Conservation (phyloP, 1,140 invertebrate genomes). For the Panagrolaimus sp. region DNA sequence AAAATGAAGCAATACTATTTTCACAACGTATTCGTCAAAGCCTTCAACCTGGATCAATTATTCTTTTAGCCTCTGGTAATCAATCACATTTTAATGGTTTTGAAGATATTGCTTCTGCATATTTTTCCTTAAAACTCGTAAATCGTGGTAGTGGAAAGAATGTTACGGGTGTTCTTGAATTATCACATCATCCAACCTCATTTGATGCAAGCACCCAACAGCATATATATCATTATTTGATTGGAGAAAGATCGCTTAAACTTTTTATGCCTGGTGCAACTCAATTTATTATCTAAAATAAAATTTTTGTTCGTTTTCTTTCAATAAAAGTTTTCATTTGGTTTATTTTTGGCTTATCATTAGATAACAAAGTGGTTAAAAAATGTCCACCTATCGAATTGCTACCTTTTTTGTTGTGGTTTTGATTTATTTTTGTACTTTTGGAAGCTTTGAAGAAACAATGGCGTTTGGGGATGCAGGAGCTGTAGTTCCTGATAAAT, state of each 20-base stretch:
- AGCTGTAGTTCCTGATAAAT: not conserved
- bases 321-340: too few species aligned
- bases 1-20: not conserved
- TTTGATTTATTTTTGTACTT: too few species aligned
- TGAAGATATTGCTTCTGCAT: conserved; percentile 1
- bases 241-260: conserved; percentile 23
- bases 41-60: not conserved
- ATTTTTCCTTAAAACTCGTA: not conserved
- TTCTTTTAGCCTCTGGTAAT: not conserved
- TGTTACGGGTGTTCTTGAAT: not conserved
- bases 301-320: not conserved
- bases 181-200: conserved; percentile 3
- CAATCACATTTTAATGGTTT: not conserved
- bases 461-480: conserved; percentile 10
- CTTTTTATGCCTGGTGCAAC: conserved; percentile 17
- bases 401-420: too few species aligned
- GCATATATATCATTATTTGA: conserved; percentile 20
- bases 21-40: not conserved
- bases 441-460: not conserved
- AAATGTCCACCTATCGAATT: too few species aligned
- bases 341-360: too few species aligned
- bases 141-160: conserved; percentile 1
- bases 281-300: conserved; percentile 4
- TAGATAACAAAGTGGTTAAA: too few species aligned
- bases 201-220: conserved; percentile 18